Evolutionary conservation across 2,797 vertebrate species (phyloP).

Genomic region (Periophthalmus magnuspinnatus): DNA sequence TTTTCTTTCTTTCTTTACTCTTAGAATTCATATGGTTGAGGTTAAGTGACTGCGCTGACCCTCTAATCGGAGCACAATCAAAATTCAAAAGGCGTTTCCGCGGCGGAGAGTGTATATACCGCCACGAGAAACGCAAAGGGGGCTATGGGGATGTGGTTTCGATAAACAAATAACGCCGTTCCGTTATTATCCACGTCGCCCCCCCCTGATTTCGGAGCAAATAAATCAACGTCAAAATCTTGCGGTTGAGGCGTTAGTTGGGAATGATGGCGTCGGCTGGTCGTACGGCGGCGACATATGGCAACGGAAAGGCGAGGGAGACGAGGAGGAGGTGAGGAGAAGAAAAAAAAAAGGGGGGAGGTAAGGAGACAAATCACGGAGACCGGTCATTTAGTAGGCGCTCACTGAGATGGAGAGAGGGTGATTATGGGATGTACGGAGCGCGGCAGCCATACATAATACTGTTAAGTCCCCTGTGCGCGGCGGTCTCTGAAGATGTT

Average conservation of each 20-base stretch:
- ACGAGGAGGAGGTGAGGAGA: slow-evolving; percentile 47
- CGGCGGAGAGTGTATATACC: slow-evolving; percentile 60
- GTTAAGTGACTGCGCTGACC: slow-evolving; percentile 70
- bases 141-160: slow-evolving; percentile 76
- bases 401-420: slow-evolving; percentile 74
- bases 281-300: slow-evolving; percentile 79
- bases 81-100: slow-evolving; percentile 61
- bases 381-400: slow-evolving; percentile 73
- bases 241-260: slow-evolving; percentile 76
- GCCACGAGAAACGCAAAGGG: slow-evolving; percentile 78
- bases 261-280: slow-evolving; percentile 64
- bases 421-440: slow-evolving; percentile 67
- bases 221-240: slow-evolving; percentile 88
- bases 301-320: slow-evolving; percentile 49
- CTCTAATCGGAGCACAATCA: slow-evolving; percentile 79
- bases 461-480: slow-evolving; percentile 43
- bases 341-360: slow-evolving; percentile 24
- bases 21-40: slow-evolving; percentile 60
- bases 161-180: slow-evolving; percentile 96
- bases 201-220: slow-evolving; percentile 91
- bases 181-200: slow-evolving; percentile 85
- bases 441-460: slow-evolving; percentile 65
- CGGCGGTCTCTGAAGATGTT: slow-evolving; percentile 41
- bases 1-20: slow-evolving; percentile 26
- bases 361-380: slow-evolving; percentile 70